Base-by-base conservation (phyloP, 2,888 invertebrate species). In the Drosophila helvetica region DNA sequence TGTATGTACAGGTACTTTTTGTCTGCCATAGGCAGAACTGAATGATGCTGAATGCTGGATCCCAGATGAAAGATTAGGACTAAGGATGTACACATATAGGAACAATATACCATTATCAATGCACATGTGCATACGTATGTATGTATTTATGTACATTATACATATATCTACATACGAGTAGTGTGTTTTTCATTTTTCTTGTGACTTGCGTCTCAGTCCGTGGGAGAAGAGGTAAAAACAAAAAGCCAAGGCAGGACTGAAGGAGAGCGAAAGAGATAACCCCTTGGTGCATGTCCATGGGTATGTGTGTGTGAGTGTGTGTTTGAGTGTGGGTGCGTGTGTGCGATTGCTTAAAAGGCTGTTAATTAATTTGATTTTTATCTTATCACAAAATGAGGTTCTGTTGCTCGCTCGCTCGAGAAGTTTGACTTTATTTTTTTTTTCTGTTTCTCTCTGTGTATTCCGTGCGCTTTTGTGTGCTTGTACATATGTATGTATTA, bases 361-460 rank as follows among this genome's bases (percentile, higher is more conserved):
- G 71, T 70, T 82, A 86, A 82, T 82, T 82, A 82, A 82, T 82
- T 82, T 82, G 83, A 54, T 48, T 69, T 67, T 85, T 85, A 82
- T 86, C 82, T 85, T 86, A 86, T 86, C 82, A 65, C 64, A 17
- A 22, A 50, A 72, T 63, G 64, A 57, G 70, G 73, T 72, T 63
- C 33, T 63, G 73, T 50, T 72, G 53, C 38, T 43, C 52, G 64
- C 38, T 7, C 38, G 15, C n/a, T 2, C 15, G 53, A 53, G 64
- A 65, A 48, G 30, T 43, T 38, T 38, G 38, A 43, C 25, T 42
- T 53, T 33, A 8, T 33, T 58, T 48, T 45, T 38, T 12, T 42
- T 50, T 30, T 43, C 33, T 33, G 33, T 33, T 43, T 17, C 47
- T 27, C 45, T 33, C 51, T 64, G 22, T 64, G 50, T 46, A 51